Base-by-base conservation (phyloP, 2,888 invertebrate genomes). In the Azorinus chamasolen region DNA sequence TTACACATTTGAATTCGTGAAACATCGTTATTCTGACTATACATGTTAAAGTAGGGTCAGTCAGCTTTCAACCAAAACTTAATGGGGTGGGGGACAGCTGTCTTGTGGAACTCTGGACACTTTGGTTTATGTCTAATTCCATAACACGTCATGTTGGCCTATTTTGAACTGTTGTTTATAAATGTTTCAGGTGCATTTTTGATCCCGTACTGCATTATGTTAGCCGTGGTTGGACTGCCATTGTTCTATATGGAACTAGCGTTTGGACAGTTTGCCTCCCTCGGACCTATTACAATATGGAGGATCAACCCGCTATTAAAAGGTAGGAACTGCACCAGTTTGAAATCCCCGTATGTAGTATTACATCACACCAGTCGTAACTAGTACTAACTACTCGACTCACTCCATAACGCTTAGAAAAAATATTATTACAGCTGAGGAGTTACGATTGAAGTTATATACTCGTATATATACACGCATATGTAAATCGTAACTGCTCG, bases 271-370 rank as follows among this genome's bases (percentile, higher is more conserved):
- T 92, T 91, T 79, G 91, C 89, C 14, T 90, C 90, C 46, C 83
- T 92, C 20, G 91, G 92, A 32, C 92, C 92, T 14, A 90, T 92
- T 20, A 86, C 91, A 27, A 89, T 92, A n/a, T 91, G 91, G 91
- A 88, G 85, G 54, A 87, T 92, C 22, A 91, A 90, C 70, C 92
- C 92, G 1, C 63, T 92, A 5, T 86, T 92, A 39, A 92, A 92
- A 91, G 92, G 92, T 91, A 79, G 53, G 71, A 55, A 8, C 3
- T 27, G 39, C 20, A 39, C 16, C 20, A n/a, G n/a, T n/a, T n/a
- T n/a, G n/a, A n/a, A n/a, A n/a, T n/a, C n/a, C n/a, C n/a, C n/a
- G n/a, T n/a, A n/a, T n/a, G n/a, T n/a, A n/a, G n/a, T n/a, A n/a
- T n/a, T n/a, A n/a, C n/a, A n/a, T n/a, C n/a, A n/a, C n/a, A n/a